Base-by-base conservation (phyloP, 2,113 vertebrate genomes). In the Lutjanus erythropterus region DNA sequence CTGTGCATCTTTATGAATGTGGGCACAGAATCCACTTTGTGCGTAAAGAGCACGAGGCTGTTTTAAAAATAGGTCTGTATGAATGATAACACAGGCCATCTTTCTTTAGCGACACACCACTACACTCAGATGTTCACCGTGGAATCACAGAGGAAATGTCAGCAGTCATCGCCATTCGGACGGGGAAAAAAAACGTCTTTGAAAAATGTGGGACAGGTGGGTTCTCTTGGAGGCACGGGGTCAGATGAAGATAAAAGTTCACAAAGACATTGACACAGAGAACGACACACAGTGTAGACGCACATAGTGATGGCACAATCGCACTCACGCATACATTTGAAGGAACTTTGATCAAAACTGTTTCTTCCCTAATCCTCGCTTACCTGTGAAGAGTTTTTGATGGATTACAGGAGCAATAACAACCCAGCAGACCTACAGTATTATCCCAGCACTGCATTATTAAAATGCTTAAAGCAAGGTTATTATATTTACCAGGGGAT, bases 131-230 rank as follows among this genome's bases (percentile, higher is more conserved):
- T n/a, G 52, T 53, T 66, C 25, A 19, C 33, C 15, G 12, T 35
- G 47, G 74, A 78, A 81, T 84, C 67, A 50, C 69, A n/a, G 61
- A 41, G 37, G 46, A 80, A 56, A 29, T 71, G 73, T 75, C 21
- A 75, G 50, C 49, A n/a, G 31, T 50, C 52, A 41, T 9, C 7
- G 2, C 12, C 23, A 27, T 15, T 37, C 19, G 42, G 50, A 46
- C 29, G 10, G 29, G 12, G 39, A 12, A 16, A 12, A 27, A 61
- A 44, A 23, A 21, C 2, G 19, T 44, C 46, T 64, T 11, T 74
- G 58, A 71, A 56, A 70, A 23, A 70, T 7, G 44, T 4, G 18
- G 9, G 62, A 19, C 21, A 72, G 55, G 55, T 68, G 55, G 29
- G 47, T 29, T 27, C 70, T 78, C 16, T 8, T 23, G 44, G 25